Percentiles rank a stretch among this genome's conserved stretches.
Conservation (phyloP, 2,113 vertebrate species). For the Callopanchax toddi region DNA sequence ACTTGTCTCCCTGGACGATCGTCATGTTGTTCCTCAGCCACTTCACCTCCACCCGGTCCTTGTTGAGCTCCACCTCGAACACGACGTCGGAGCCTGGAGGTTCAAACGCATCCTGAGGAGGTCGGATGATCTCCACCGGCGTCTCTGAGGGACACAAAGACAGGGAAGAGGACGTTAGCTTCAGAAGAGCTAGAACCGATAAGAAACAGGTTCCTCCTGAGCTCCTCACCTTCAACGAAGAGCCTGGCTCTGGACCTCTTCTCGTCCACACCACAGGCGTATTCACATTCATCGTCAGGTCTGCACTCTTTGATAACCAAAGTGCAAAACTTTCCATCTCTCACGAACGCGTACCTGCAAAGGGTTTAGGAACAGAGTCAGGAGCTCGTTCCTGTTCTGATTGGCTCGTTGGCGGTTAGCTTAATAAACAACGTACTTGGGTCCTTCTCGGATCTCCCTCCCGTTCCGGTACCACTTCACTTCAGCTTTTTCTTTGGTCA, state of each 20-base stretch:
- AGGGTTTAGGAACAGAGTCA: background rate
- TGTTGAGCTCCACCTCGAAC: slow-evolving; percentile 94
- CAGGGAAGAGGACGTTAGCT: background rate
- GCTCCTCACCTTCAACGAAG: slow-evolving; percentile 91
- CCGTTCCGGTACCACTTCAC: slow-evolving; percentile 97
- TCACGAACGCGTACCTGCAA: slow-evolving; percentile 90
- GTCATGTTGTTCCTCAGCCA: slow-evolving; percentile 99
- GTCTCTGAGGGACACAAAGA: slow-evolving; percentile 82
- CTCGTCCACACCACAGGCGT: slow-evolving; percentile 95
- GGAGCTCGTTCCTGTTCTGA: background rate
- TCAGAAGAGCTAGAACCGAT: background rate
- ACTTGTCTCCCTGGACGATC: slow-evolving; percentile 95
- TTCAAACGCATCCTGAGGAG: slow-evolving; percentile 90
- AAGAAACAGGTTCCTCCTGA: background rate
- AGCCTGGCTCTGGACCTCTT: slow-evolving; percentile 92
- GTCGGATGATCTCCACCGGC: slow-evolving; percentile 94
- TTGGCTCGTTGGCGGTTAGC: too few relatives aligned
- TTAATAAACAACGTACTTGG: slow-evolving; percentile 79
- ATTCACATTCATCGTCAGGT: slow-evolving; percentile 97
- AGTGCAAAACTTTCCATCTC: slow-evolving; percentile 89
- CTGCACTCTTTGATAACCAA: slow-evolving; percentile 94
- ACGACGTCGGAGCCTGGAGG: slow-evolving; percentile 91
- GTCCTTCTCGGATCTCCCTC: slow-evolving; percentile 94
- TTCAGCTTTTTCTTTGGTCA: slow-evolving; percentile 94
- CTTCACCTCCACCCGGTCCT: slow-evolving; percentile 95